Evolutionary conservation across 2,113 vertebrate genomes (phyloP).

Genomic region (Hippolais icterina): DNA sequence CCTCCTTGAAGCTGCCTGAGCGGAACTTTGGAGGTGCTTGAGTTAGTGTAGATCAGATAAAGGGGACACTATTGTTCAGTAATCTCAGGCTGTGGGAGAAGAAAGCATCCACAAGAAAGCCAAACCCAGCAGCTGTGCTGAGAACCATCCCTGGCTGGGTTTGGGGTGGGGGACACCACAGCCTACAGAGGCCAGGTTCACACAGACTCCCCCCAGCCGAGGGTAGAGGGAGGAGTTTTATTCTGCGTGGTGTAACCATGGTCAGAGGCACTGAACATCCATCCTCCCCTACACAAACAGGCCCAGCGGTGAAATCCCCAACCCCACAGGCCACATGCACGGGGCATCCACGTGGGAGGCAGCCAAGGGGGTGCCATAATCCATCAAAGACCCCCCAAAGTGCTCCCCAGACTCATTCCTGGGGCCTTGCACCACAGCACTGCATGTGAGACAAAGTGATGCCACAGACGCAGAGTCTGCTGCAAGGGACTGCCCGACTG

Average conservation of each 20-base stretch:
- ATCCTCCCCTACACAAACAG: background rate
- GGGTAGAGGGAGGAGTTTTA: too few species aligned
- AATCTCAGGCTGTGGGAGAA: background rate
- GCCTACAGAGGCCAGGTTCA: background rate
- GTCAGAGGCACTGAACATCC: background rate
- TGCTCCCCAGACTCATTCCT: background rate
- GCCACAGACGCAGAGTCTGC: background rate
- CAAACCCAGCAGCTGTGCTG: background rate
- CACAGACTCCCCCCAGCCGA: background rate
- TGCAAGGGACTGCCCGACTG: background rate
- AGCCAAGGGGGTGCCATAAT: background rate
- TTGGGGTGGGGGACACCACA: background rate
- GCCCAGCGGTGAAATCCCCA: background rate
- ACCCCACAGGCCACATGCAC: background rate
- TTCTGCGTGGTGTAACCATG: rapidly evolving
- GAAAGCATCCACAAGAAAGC: background rate
- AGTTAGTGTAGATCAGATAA: background rate
- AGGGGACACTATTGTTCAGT: background rate
- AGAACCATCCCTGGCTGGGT: background rate
- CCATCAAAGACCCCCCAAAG: background rate
- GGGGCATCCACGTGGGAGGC: background rate
- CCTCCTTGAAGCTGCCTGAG: background rate
- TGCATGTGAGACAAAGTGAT: too few species aligned
- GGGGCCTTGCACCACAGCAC: background rate
- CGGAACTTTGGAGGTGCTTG: background rate